Evolutionary conservation across 2,888 invertebrate genomes (phyloP), one percentile per base, ranked within the genome.

Genomic region (Stegana nigrithorax): DNA sequence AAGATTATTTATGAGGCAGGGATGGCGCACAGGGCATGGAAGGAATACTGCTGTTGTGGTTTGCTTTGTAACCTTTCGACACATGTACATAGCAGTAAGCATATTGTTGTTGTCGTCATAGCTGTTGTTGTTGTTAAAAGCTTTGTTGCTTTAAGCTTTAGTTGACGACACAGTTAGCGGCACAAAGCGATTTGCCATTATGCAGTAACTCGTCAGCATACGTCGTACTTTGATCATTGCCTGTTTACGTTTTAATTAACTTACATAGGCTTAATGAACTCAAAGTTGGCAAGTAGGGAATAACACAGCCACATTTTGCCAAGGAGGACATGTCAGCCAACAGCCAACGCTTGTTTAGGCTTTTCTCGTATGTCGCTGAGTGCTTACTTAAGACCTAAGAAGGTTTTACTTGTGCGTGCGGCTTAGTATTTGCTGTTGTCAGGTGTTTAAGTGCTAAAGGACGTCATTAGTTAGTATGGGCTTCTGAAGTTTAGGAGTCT

Each of bases 191-290:
- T 68, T 68, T 69, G 61, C 63, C 68, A 68, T 70, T 73, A 69
- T 64, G 61, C 21, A 47, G 6, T 12, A 23, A n/a, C 14, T 21
- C 12, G 25, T 36, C n/a, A n/a, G 45, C 44, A 59, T 44, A 60
- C 63, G 68, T 63, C 65, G 62, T 63, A 63, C 69, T 70, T 70
- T 72, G 69, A 67, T 69, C 63, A 64, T 70, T 68, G 68, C 64
- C 63, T 68, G 64, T 70, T 73, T 73, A 69, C 65, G 64, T 67
- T 72, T 73, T 74, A 74, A 73, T 73, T 74, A 74, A 73, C 67
- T 69, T 65, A 69, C 68, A 70, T 62, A 60, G 67, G 69, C 74
- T 67, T 73, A 73, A 73, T 69, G 72, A 72, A 73, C 70, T 73
- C 64, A 50, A 53, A 29, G 50, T 29, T 45, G 44, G 45, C 27